phyloP scores from a whole-genome alignment of 2,888 invertebrate genomes.

The Mechanitis mazaeus region DNA sequence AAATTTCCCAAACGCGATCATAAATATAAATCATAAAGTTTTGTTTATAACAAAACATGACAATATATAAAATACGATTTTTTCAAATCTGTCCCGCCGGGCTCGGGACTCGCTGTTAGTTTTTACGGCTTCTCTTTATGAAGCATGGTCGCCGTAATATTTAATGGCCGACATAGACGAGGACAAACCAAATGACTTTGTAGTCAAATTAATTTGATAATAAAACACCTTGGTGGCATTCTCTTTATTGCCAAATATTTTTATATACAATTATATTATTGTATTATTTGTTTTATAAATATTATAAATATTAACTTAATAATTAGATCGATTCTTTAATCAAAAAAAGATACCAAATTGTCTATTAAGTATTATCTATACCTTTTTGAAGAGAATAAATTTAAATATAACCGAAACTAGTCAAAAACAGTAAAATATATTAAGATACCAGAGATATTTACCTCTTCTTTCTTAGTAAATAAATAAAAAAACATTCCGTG shows the following conservation, averaged over 20 bases:
- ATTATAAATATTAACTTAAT: slow-evolving; percentile 1
- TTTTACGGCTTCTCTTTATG: slow-evolving; percentile 42
- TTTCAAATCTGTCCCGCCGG: slow-evolving; percentile 28
- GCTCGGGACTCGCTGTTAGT: slow-evolving; percentile 35
- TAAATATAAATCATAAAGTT: slow-evolving; percentile 12
- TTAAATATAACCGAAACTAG: no score
- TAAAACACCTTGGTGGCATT: slow-evolving; percentile 34
- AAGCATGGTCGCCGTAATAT: slow-evolving; percentile 44
- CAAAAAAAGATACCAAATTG: no score
- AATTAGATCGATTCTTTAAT: no score
- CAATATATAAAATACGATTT: slow-evolving; percentile 21
- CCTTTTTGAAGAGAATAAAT: no score
- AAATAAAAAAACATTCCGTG: slow-evolving; percentile 6
- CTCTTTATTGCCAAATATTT: slow-evolving; percentile 20
- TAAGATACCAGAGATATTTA: neutral
- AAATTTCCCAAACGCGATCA: slow-evolving; percentile 2
- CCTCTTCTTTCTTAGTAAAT: neutral
- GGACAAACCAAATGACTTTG: slow-evolving; percentile 44
- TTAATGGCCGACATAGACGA: slow-evolving; percentile 44
- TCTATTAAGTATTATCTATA: no score
- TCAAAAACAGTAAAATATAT: no score
- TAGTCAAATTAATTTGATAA: slow-evolving; percentile 49
- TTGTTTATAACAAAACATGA: slow-evolving; percentile 26
- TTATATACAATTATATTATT: slow-evolving; percentile 16
- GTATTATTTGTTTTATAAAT: slow-evolving; percentile 8